Evolutionary conservation across 2,888 invertebrate genomes (phyloP).

Genomic region (Eilema caniola): DNA sequence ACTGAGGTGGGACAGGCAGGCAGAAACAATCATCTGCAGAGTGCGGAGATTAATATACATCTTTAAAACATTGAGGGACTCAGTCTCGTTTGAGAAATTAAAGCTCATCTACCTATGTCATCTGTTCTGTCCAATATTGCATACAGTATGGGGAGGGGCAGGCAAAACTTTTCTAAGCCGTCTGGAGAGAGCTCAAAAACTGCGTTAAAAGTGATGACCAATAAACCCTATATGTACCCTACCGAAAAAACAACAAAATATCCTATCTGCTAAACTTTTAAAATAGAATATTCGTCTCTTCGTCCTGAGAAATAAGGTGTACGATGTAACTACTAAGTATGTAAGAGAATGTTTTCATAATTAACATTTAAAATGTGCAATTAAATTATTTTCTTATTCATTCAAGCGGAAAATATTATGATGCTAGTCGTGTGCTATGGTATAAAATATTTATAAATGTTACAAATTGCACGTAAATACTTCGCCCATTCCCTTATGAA

Average conservation of each 20-base stretch:
- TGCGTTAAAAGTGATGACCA: no score
- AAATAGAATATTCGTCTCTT: conserved; percentile 79
- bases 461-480: conserved; percentile 50
- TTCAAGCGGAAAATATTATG: conserved; percentile 78
- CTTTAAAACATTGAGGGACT: no score
- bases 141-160: no score
- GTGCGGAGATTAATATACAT: no score
- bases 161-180: no score
- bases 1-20: no score
- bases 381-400: conserved; percentile 59
- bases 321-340: conserved; percentile 59
- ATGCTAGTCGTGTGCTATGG: conserved; percentile 80
- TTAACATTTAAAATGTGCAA: conserved; percentile 52
- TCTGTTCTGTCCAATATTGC: no score
- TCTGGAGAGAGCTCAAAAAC: no score
- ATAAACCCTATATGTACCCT: no score
- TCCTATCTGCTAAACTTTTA: conserved; percentile 62
- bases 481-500: conserved; percentile 79
- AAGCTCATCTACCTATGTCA: no score
- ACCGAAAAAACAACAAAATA: conserved; percentile 30
- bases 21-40: no score
- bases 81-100: no score
- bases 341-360: conserved; percentile 52
- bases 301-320: conserved; percentile 66
- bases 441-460: conserved; percentile 53